A percentile compares a stretch with the other conserved stretches of the same genome.
Conservation (phyloP, 2,113 vertebrate species). For the Tragelaphus strepsiceros region DNA sequence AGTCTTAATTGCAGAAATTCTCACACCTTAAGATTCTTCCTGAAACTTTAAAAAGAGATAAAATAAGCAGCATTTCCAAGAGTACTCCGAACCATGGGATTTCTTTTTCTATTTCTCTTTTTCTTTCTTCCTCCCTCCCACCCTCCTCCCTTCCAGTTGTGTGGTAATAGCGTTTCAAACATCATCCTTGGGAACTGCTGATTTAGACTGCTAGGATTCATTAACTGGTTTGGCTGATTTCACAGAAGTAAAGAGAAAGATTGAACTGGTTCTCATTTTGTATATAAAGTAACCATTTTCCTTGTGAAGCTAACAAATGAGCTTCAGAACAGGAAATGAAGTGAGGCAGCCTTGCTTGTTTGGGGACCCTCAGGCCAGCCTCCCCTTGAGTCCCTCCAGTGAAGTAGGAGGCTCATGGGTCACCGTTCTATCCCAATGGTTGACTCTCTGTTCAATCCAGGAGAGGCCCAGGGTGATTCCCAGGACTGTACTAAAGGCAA, state of each 20-base stretch:
- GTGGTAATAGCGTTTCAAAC: neutral
- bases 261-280: neutral
- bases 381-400: neutral
- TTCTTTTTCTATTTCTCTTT: neutral
- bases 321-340: neutral
- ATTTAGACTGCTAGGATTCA: neutral
- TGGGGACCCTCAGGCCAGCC: neutral
- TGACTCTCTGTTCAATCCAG: neutral
- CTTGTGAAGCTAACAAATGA: neutral
- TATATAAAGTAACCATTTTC: neutral
- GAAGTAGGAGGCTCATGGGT: neutral
- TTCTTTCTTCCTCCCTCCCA: neutral
- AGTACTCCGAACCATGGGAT: neutral
- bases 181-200: neutral
- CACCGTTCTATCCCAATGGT: neutral
- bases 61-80: neutral
- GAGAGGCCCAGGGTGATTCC: neutral
- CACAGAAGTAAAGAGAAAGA: neutral
- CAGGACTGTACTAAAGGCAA: neutral
- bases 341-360: neutral
- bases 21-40: neutral
- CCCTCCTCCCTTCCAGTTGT: neutral
- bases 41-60: neutral
- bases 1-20: neutral
- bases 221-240: neutral